Evolutionary conservation across 35 echinoderm and acorn worm genomes (phyloP), one percentile per base, ranked within the genome.

Genomic region (Stichopus chloronotus): DNA sequence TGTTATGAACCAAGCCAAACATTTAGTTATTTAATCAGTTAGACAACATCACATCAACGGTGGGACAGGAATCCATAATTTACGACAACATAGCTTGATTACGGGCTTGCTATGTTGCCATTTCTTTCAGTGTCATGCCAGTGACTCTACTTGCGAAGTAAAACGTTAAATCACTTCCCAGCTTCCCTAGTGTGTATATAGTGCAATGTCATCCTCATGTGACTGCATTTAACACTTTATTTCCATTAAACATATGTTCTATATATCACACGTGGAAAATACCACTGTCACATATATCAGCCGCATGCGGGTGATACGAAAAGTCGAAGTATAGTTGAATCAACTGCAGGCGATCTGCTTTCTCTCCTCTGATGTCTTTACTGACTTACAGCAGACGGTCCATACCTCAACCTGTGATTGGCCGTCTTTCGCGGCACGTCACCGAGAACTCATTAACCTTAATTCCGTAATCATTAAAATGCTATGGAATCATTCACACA

Each of bases 1-100:
- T 74, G 69, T 20, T 74, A 43, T 74, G 69, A 74, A 74, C 69
- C 19, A n/a, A 74, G 69, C 69, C 13, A 74, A 74, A n/a, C 69
- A 74, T 74, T 74, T 74, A 14, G 13, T 21, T 7, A 74, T 74
- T 74, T n/a, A 16, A 16, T 14, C 19, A 74, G 22, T 21, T 74
- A 74, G 19, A 74, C 19, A 7, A 74, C 69, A 74, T n/a, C 22
- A 20, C 22, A 74, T 21, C 6, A 7, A n/a, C 69, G 69, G 6
- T 74, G 22, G 69, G 19, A 14, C 7, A 19, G 17, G 30, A 43
- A 43, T 74, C 19, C 30, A 43, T 21, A n/a, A 74, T 74, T 19
- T 74, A 74, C 22, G 69, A 74, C 69, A 74, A 74, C 69, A 74
- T 74, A 74, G 17, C 69, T 74, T 74, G 69, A 74, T 74, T 74